Percentiles rank a stretch among this genome's conserved stretches.
Conservation (phyloP, 2,797 vertebrate species). For the Clarias platycephalus region DNA sequence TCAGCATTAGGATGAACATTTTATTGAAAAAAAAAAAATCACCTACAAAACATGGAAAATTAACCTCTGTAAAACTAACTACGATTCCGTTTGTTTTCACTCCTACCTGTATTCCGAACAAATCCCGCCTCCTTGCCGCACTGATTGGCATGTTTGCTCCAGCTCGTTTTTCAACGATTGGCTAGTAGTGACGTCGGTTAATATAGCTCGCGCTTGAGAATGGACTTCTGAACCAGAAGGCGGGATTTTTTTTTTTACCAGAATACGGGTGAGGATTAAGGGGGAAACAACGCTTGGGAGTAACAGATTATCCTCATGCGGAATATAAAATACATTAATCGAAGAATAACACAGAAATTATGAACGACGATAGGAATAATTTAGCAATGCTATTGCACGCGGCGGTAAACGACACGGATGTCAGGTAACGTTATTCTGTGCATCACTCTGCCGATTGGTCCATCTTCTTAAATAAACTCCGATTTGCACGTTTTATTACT, state of each 20-base stretch:
- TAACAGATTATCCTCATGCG: not conserved
- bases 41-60: not conserved
- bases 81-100: not conserved
- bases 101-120: not conserved
- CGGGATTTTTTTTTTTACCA: not conserved
- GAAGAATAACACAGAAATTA: not conserved
- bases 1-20: not conserved
- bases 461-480: not conserved
- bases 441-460: not conserved
- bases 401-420: constrained; percentile 30
- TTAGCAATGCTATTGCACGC: not conserved
- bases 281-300: not conserved
- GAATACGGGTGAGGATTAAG: constrained; percentile 1
- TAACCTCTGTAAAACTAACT: too few relatives aligned
- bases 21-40: not conserved
- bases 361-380: not conserved
- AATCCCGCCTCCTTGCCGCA: not conserved
- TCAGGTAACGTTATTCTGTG: constrained; percentile 28
- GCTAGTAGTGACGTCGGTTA: not conserved
- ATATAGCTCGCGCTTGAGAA: too few relatives aligned
- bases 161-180: not conserved
- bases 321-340: not conserved
- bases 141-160: not conserved
- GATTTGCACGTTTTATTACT: not conserved
- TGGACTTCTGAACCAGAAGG: not conserved